Evolutionary conservation across 2,113 vertebrate genomes (phyloP).

Genomic region (Sylvilagus bachmani): DNA sequence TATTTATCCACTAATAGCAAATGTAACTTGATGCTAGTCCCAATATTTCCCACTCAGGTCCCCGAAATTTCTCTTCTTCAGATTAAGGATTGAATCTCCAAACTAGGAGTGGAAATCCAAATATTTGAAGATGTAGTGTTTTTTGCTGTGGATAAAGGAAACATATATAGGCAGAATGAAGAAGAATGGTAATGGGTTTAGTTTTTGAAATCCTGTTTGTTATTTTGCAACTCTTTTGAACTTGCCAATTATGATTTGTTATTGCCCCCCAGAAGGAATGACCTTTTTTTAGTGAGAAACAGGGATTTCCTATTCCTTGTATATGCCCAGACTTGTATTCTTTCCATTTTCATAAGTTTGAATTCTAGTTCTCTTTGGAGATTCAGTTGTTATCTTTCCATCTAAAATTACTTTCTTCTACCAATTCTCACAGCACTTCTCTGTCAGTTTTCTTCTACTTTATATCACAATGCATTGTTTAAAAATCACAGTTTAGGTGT

Average conservation of each 20-base stretch:
- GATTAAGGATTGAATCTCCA: background rate
- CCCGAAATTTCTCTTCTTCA: background rate
- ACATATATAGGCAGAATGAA: background rate
- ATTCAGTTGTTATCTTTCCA: background rate
- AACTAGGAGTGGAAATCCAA: background rate
- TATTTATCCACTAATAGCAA: slow-evolving; percentile 4
- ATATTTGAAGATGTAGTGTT: background rate
- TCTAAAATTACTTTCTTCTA: background rate
- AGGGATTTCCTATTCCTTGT: background rate
- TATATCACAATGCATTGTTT: background rate
- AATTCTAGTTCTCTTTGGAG: slow-evolving; percentile 9
- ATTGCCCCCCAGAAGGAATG: background rate
- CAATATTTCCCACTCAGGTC: background rate
- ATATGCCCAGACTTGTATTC: background rate
- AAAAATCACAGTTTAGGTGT: background rate
- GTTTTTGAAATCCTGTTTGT: background rate
- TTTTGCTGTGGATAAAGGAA: background rate
- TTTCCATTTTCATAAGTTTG: background rate
- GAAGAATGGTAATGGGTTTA: background rate
- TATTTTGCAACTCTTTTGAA: slow-evolving; percentile 17
- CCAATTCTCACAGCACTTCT: background rate
- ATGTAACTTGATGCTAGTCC: background rate
- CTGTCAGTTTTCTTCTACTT: background rate
- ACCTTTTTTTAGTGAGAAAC: background rate
- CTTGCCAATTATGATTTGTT: background rate